Evolutionary conservation across 1,140 invertebrate genomes (phyloP).

Genomic region (Dendroctonus ponderosae): DNA sequence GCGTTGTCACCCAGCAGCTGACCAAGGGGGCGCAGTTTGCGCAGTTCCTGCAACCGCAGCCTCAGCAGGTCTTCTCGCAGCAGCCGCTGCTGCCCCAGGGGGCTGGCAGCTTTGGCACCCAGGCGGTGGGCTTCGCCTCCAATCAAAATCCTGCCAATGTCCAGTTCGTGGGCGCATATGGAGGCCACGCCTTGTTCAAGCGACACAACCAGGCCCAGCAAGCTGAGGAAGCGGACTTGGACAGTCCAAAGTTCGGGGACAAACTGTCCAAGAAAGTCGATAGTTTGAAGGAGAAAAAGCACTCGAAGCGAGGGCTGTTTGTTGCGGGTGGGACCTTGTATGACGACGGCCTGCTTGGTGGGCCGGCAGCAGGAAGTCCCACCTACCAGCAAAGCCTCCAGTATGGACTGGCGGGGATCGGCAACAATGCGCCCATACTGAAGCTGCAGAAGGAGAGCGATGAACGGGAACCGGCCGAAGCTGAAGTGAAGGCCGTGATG

Average conservation of each 20-base stretch:
- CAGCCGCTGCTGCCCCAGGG: slow-evolving; percentile 29
- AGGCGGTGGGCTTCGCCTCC: not conserved
- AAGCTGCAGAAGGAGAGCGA: slow-evolving; percentile 58
- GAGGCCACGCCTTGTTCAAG: slow-evolving; percentile 57
- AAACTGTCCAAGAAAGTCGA: slow-evolving; percentile 54
- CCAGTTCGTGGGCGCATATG: slow-evolving; percentile 57
- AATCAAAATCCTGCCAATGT: slow-evolving; percentile 36
- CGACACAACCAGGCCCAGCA: slow-evolving; percentile 48
- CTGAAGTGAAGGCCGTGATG: slow-evolving; percentile 75
- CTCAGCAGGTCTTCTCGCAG: slow-evolving; percentile 19
- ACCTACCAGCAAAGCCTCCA: slow-evolving; percentile 55
- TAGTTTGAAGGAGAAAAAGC: slow-evolving; percentile 48
- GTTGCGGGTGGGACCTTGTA: slow-evolving; percentile 63
- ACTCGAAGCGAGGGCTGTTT: slow-evolving; percentile 64
- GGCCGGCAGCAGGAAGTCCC: slow-evolving; percentile 31
- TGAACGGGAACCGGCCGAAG: slow-evolving; percentile 78
- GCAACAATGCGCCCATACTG: slow-evolving; percentile 58
- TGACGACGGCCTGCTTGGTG: slow-evolving; percentile 59
- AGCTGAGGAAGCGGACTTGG: slow-evolving; percentile 47
- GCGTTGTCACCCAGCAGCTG: slow-evolving; percentile 58
- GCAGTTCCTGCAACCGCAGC: slow-evolving; percentile 33
- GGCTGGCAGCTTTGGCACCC: slow-evolving; percentile 29
- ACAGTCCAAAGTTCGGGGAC: slow-evolving; percentile 44
- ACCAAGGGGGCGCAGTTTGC: slow-evolving; percentile 28
- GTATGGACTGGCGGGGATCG: slow-evolving; percentile 66